These are phyloP conservation scores for Habrosyne pyritoides DNA, from an alignment of 2,888 invertebrate species.

Conservation along the genomic window DNA sequence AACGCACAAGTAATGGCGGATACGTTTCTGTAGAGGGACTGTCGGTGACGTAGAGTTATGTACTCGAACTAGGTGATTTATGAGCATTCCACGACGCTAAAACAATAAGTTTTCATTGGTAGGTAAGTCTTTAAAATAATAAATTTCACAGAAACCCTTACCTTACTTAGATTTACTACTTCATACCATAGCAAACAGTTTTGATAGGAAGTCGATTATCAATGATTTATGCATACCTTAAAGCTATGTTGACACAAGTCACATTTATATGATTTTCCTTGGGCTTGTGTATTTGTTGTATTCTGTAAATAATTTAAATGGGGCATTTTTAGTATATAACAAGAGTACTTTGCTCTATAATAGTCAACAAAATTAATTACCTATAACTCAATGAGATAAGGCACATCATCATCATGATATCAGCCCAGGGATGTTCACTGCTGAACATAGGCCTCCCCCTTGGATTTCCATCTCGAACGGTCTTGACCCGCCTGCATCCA, in stretches of 20 bases:
- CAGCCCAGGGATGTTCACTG: no score
- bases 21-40: constrained; percentile 89
- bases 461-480: no score
- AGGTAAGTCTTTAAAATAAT: no score
- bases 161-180: not conserved
- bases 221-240: constrained; percentile 68
- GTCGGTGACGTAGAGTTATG: constrained; percentile 88
- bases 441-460: no score
- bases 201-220: no score
- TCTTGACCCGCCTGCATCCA: no score
- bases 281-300: constrained; percentile 12
- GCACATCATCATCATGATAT: no score
- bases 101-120: constrained; percentile 5
- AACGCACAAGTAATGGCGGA: constrained; percentile 92
- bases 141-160: constrained; percentile 54
- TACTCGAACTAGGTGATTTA: constrained; percentile 92
- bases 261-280: constrained; percentile 44
- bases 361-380: no score
- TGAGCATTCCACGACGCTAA: constrained; percentile 92
- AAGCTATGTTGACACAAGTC: constrained; percentile 51
- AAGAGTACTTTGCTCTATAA: no score
- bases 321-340: not conserved
- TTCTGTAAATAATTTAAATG: constrained; percentile 21
- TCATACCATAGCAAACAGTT: no score
- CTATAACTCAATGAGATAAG: no score